Conservation (phyloP, 1,140 invertebrate genomes). For the Dinothrombium tinctorium region DNA sequence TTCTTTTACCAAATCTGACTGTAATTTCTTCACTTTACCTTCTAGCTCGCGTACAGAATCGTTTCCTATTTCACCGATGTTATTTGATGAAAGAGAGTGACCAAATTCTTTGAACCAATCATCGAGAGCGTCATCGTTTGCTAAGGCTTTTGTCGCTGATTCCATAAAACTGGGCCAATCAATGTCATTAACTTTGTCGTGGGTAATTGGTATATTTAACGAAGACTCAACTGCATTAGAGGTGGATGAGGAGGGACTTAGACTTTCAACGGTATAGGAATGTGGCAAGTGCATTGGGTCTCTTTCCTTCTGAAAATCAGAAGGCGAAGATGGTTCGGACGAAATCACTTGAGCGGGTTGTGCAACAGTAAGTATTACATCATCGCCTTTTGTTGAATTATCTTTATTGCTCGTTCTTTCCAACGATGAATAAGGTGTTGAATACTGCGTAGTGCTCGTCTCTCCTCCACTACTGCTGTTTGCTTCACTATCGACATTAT, state of each 20-base stretch:
- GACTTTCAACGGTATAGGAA: neutral
- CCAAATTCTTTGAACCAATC: slow-evolving; percentile 5
- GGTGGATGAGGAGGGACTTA: neutral
- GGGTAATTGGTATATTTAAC: neutral
- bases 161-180: slow-evolving; percentile 53
- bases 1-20: slow-evolving; percentile 21
- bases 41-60: slow-evolving; percentile 19
- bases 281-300: neutral
- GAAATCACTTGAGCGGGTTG: slow-evolving; percentile 43
- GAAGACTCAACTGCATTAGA: neutral
- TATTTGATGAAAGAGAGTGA: neutral
- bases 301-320: slow-evolving; percentile 13
- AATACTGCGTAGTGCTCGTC: slow-evolving; percentile 6
- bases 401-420: slow-evolving; percentile 12
- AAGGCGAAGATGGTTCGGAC: slow-evolving; percentile 33
- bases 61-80: neutral
- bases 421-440: slow-evolving; percentile 14
- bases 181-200: slow-evolving; percentile 22
- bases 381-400: slow-evolving; percentile 15
- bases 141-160: slow-evolving; percentile 43
- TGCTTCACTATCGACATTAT: neutral
- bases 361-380: slow-evolving; percentile 43
- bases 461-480: slow-evolving; percentile 1
- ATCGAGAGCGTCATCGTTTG: slow-evolving; percentile 16
- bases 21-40: slow-evolving; percentile 17